Base-by-base conservation (phyloP, 2,113 vertebrate genomes). In the Eulemur rufifrons region DNA sequence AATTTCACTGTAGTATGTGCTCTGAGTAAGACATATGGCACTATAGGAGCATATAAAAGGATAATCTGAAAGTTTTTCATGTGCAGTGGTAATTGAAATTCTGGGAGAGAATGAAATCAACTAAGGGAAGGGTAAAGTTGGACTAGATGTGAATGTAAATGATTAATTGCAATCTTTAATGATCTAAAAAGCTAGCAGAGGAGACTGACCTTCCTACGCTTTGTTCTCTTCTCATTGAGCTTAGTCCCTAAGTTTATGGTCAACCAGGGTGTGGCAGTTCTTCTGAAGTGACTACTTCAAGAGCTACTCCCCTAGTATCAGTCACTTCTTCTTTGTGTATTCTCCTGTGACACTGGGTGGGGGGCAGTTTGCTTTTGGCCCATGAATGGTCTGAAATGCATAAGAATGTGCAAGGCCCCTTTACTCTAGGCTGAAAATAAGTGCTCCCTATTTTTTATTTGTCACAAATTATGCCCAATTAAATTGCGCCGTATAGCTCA, bases 221-320 rank as follows among this genome's bases (percentile, higher is more conserved):
- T 95, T 50, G 3, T 63, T 91, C n/a, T 89, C 25, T 95, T 61
- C 12, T 63, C 25, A 64, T 54, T 85, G 68, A 37, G 12, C 29
- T 92, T 78, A 66, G n/a, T 97, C 3, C 20, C 81, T 88, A 91
- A 80, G 32, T 94, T 86, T 90, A 52, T 91, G 14, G 34, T 92
- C 21, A 39, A 6, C 69, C 20, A 77, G 59, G n/a, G 34, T 86
- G 20, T 91, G 27, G 25, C 34, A 18, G 0, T 85, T 91, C 20
- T 91, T 91, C 27, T 94, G 23, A 86, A 81, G 61, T 45, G 56
- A 91, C 66, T 81, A 77, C 34, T 82, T 97, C 39, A 82, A 83
- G 64, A 78, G 59, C 63, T 64, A 39, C 6, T 73, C 12, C n/a
- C 12, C 25, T 69, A 86, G 27, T 86, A 18, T 34, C 25, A 89